Conservation (phyloP, 2,113 vertebrate genomes). For the Trichomycterus rosablanca region DNA sequence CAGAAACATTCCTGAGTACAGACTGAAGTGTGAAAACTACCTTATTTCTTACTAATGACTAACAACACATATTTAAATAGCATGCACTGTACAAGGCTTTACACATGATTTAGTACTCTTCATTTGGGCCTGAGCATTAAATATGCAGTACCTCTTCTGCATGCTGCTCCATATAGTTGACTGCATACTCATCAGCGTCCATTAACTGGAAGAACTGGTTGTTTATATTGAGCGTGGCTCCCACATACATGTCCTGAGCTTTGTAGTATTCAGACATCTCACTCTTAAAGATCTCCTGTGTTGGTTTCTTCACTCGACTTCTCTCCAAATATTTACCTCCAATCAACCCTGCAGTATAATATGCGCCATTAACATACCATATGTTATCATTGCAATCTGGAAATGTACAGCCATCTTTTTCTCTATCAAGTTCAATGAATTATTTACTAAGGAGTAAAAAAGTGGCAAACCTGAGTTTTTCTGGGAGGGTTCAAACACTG, state of each 20-base stretch:
- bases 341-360: conserved; percentile 64
- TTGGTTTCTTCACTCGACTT: conserved; percentile 77
- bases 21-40: too few species aligned
- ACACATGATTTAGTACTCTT: too few species aligned
- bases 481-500: conserved; percentile 73
- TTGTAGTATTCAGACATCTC: conserved; percentile 74
- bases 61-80: too few species aligned
- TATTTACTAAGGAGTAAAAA: background rate
- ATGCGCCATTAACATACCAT: background rate
- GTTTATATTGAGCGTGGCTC: conserved; percentile 74
- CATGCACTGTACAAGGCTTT: too few species aligned
- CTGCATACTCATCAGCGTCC: conserved; percentile 82
- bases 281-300: conserved; percentile 81
- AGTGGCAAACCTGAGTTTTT: conserved; percentile 76
- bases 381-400: too few species aligned
- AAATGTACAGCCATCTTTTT: too few species aligned
- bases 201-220: conserved; percentile 73
- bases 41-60: too few species aligned
- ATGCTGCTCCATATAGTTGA: conserved; percentile 85
- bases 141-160: conserved; percentile 69
- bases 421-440: too few species aligned
- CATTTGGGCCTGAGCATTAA: too few species aligned
- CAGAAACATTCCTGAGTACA: too few species aligned
- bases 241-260: conserved; percentile 80
- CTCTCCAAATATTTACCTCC: conserved; percentile 84